Conservation (phyloP, 2,888 invertebrate species). For the Rhimphoctona megacephalus region DNA sequence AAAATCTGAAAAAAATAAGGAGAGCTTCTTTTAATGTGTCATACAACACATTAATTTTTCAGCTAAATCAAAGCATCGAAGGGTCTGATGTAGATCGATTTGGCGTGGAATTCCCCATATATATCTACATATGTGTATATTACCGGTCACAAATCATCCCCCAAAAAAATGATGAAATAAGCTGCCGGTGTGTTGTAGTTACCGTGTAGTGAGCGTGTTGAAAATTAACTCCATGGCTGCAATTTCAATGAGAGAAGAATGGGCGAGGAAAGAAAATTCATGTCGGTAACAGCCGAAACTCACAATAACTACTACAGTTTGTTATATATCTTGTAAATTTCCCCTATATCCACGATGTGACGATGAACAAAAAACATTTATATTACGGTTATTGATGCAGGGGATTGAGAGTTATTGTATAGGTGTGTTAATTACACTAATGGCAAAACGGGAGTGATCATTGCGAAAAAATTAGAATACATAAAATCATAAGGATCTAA, state of each 20-base stretch:
- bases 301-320: slow-evolving; percentile 76
- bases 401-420: slow-evolving; percentile 77
- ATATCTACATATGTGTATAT: slow-evolving; percentile 6
- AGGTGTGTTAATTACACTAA: slow-evolving; percentile 60
- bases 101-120: not conserved
- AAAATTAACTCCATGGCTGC: slow-evolving; percentile 40
- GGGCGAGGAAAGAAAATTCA: not conserved
- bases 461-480: slow-evolving; percentile 62
- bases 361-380: slow-evolving; percentile 76
- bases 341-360: slow-evolving; percentile 75
- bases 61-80: too few species aligned
- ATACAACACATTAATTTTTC: too few species aligned
- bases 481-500: slow-evolving; percentile 48
- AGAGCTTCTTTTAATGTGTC: too few species aligned
- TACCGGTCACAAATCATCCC: not conserved
- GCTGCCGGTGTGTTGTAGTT: slow-evolving; percentile 20
- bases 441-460: slow-evolving; percentile 44
- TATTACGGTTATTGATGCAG: slow-evolving; percentile 79
- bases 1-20: too few species aligned
- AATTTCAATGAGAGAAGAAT: slow-evolving; percentile 56
- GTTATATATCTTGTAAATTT: slow-evolving; percentile 79
- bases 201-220: slow-evolving; percentile 18
- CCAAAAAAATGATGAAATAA: slow-evolving; percentile 12
- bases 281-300: slow-evolving; percentile 73
- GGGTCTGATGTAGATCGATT: too few species aligned